A percentile compares a stretch with the other conserved stretches of the same genome.
These are phyloP conservation scores for Stratiomys singularior DNA, from an alignment of 2,888 invertebrate species.

Conservation along the genomic window DNA sequence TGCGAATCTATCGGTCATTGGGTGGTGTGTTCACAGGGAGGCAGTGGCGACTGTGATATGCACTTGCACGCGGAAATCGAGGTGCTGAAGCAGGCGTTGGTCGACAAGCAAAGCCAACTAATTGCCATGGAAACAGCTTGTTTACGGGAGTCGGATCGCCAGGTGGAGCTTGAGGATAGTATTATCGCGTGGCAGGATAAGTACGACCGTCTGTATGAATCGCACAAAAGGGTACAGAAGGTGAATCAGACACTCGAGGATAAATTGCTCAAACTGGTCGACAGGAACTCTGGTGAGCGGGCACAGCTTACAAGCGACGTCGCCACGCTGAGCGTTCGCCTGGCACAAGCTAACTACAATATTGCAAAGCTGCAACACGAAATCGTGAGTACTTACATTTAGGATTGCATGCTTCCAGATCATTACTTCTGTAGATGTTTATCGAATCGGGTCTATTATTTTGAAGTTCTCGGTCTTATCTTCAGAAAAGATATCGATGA, in stretches of 20 bases:
- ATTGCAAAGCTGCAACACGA: slow-evolving; percentile 85
- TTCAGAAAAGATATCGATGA: too few relatives aligned
- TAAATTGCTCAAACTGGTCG: slow-evolving; percentile 90
- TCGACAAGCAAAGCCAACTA: slow-evolving; percentile 85
- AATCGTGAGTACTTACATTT: slow-evolving; percentile 72
- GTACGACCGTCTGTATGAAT: slow-evolving; percentile 91
- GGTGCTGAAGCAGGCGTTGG: slow-evolving; percentile 81
- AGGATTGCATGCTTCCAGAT: slow-evolving; percentile 10
- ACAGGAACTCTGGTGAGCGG: slow-evolving; percentile 91
- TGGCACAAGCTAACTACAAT: slow-evolving; percentile 86
- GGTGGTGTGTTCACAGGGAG: slow-evolving; percentile 15
- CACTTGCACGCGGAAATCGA: slow-evolving; percentile 90
- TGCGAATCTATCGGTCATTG: not conserved
- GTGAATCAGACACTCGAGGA: slow-evolving; percentile 95
- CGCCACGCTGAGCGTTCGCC: slow-evolving; percentile 81
- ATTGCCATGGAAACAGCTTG: slow-evolving; percentile 88
- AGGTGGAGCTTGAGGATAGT: slow-evolving; percentile 84
- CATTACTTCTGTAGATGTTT: too few relatives aligned
- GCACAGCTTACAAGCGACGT: slow-evolving; percentile 87
- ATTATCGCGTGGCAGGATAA: slow-evolving; percentile 90
- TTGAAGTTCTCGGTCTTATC: too few relatives aligned
- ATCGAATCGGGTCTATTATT: too few relatives aligned
- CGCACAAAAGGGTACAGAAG: slow-evolving; percentile 92
- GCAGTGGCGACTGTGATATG: slow-evolving; percentile 65
- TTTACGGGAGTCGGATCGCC: slow-evolving; percentile 80